Conservation (phyloP, 2,797 vertebrate species). For the Crenuchus spilurus region DNA sequence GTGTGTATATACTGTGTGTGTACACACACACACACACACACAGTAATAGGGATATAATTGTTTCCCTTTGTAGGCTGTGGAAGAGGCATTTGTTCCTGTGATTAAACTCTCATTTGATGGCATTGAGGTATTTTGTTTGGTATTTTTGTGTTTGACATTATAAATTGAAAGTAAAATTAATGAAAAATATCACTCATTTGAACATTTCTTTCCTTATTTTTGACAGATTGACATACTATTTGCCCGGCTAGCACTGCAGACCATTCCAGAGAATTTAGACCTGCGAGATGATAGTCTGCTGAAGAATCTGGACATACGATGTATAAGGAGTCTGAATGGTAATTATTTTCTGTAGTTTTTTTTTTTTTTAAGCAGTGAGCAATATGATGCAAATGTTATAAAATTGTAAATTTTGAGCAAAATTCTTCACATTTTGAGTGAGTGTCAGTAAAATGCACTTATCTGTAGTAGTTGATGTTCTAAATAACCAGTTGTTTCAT, state of each 20-base stretch:
- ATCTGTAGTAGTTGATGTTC: no score
- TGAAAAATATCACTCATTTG: not conserved
- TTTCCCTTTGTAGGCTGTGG: conserved; percentile 76
- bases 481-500: no score
- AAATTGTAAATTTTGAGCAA: no score
- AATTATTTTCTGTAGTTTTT: conserved; percentile 40
- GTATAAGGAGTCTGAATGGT: conserved; percentile 91
- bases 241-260: conserved; percentile 84
- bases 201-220: conserved; percentile 3
- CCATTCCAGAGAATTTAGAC: conserved; percentile 86
- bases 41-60: not conserved
- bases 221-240: conserved; percentile 90
- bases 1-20: no score
- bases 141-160: conserved; percentile 11
- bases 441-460: no score
- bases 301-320: conserved; percentile 86
- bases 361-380: not conserved
- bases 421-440: no score
- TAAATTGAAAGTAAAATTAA: not conserved
- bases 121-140: conserved; percentile 81
- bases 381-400: no score
- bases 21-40: no score
- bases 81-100: conserved; percentile 89
- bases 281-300: conserved; percentile 84
- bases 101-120: conserved; percentile 89